Evolutionary conservation across 2,888 invertebrate genomes (phyloP).

Genomic region (Apamea monoglypha): DNA sequence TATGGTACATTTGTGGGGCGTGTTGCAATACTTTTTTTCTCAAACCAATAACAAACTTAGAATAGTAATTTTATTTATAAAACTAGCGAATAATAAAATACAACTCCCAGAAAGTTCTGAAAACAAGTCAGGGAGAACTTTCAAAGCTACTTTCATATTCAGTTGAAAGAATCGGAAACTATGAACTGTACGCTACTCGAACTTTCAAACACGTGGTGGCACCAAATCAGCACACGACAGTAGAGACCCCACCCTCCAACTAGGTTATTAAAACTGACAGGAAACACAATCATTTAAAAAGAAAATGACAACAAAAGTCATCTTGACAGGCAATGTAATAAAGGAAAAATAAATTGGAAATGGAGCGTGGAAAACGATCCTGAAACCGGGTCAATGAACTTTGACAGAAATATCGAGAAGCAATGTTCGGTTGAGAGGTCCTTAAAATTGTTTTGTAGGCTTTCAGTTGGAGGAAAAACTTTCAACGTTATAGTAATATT

Average conservation of each 20-base stretch:
- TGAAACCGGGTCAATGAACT: slow-evolving; percentile 61
- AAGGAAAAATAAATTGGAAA: slow-evolving; percentile 66
- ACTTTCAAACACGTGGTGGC: slow-evolving; percentile 27
- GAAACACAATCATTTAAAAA: slow-evolving; percentile 56
- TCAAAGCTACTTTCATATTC: slow-evolving; percentile 22
- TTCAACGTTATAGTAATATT: slow-evolving; percentile 26
- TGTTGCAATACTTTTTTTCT: not conserved
- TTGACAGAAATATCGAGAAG: slow-evolving; percentile 49
- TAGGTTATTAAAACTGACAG: slow-evolving; percentile 19
- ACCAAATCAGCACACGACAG: slow-evolving; percentile 18
- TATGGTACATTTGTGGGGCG: not conserved
- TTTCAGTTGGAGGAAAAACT: slow-evolving; percentile 27
- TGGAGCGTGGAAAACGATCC: slow-evolving; percentile 51
- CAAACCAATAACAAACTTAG: not conserved
- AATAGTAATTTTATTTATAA: not conserved
- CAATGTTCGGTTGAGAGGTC: slow-evolving; percentile 19
- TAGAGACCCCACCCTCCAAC: not conserved
- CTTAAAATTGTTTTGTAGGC: slow-evolving; percentile 40
- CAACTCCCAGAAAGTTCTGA: slow-evolving; percentile 2
- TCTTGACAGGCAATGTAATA: slow-evolving; percentile 54
- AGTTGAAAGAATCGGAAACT: slow-evolving; percentile 35
- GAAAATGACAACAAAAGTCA: slow-evolving; percentile 60
- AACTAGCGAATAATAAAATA: not conserved
- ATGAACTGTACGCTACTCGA: slow-evolving; percentile 7
- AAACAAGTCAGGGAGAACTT: slow-evolving; percentile 19